Base-by-base conservation (phyloP, 2,113 vertebrate genomes). In the Lagopus muta region DNA sequence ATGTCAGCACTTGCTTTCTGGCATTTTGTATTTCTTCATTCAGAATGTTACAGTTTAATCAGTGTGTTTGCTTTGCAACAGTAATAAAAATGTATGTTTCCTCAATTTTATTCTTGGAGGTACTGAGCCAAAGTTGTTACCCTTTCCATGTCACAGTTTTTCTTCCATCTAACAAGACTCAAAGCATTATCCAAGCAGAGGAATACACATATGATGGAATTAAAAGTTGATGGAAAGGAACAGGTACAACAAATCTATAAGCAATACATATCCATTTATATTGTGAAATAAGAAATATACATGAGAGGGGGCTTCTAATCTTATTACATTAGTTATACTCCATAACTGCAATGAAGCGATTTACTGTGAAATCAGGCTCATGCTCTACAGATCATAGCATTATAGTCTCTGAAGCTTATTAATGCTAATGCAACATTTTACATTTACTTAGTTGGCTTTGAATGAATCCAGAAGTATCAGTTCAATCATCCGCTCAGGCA, bases 311-410 rank as follows among this genome's bases (percentile, higher is more conserved):
- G 13, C 30, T 75, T 60, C 42, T 89, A 92, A 93, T 91, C 87
- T 91, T 67, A 82, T 95, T 92, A 60, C 15, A 40, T 92, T 94
- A 80, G 22, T 74, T 91, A 78, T 80, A 45, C 69, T 85, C 67
- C 82, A 80, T 85, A 85, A 55, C 28, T 50, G 45, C 55, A 86
- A 16, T 76, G 86, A 82, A 32, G 21, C 0, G 3, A 91, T 91
- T 91, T 91, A 80, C 82, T 91, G 67, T 82, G 82, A 92, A 92
- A 92, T 93, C 66, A 82, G 71, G 32, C 78, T 95, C 40, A 66
- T 70, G 71, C 58, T 88, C 79, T 86, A 60, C 64, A 89, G 67
- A 80, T 93, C 79, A 91, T 17, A 71, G 64, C 75, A 94, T 94
- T 96, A 94, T 60, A 13, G 19, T 77, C 93, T 79, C 78, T 64